Evolutionary conservation across 1,140 invertebrate genomes (phyloP), one percentile per base, ranked within the genome.

Genomic region (Chironomus striatipennis): DNA sequence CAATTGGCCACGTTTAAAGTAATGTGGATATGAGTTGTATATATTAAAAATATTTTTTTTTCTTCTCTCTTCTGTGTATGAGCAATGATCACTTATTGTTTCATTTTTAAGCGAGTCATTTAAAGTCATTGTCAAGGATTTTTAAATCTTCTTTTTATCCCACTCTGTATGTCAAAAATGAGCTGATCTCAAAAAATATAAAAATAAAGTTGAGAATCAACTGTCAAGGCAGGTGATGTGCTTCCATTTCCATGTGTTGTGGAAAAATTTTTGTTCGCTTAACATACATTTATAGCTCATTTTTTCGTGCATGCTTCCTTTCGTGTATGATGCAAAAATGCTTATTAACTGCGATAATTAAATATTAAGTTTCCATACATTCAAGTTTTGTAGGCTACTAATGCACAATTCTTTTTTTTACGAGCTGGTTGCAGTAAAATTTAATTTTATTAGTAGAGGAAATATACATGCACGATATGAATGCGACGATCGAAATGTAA

Each of bases 281-380:
- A 34, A 47, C n/a, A 57, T 57, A 57, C 47, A 57, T 57, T 57
- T 57, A 4, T 5, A 57, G 12, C 12, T n/a, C 5, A 57, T 57
- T n/a, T n/a, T n/a, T 57, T 57, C n/a, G 24, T 57, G 47, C 47
- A 57, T 57, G 47, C 12, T 57, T 57, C 47, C 47, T 15, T 57
- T 57, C 47, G 12, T 57, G 12, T 57, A 20, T 70, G 20, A 8
- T 15, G 20, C 18, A 18, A 18, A n/a, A 67, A 67, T n/a, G 64
- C n/a, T 67, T 67, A 70, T 70, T 70, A 70, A 70, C 65, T 70
- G n/a, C 18, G 18, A 70, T 70, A 70, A 70, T 70, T 70, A 70
- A 70, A 70, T 70, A 18, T 20, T 70, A 17, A 20, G 65, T 20
- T n/a, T 10, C 5, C 5, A 57, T 57, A n/a, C n/a, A 15, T 57